A percentile compares a stretch with the other conserved stretches of the same genome.
These are phyloP conservation scores for Coreoperca whiteheadi DNA, from an alignment of 2,113 vertebrate species.

Conservation along the genomic window DNA sequence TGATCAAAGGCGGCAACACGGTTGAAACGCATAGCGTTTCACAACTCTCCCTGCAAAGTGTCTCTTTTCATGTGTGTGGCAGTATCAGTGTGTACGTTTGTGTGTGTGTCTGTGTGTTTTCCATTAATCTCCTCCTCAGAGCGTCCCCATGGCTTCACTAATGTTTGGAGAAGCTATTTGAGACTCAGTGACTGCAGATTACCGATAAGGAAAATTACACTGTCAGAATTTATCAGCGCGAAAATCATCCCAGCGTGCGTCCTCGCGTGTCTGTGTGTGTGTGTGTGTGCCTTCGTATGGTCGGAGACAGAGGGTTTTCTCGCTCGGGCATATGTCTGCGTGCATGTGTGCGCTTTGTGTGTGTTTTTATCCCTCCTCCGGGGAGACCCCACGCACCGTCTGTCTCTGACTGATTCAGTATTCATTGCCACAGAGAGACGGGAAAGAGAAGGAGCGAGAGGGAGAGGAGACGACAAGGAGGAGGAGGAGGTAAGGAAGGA, in stretches of 20 bases:
- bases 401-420: conserved; percentile 66
- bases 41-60: background rate
- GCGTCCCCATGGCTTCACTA: conserved; percentile 2
- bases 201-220: conserved; percentile 63
- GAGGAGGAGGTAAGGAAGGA: background rate
- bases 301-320: conserved; percentile 31
- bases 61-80: background rate
- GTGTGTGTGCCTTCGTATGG: conserved; percentile 11
- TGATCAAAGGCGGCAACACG: conserved; percentile 22
- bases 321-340: conserved; percentile 53
- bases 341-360: conserved; percentile 10
- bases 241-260: conserved; percentile 35
- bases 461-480: background rate
- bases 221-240: conserved; percentile 53
- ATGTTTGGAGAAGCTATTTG: conserved; percentile 49
- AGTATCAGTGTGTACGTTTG: background rate
- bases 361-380: conserved; percentile 53
- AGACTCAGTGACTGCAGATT: conserved; percentile 45
- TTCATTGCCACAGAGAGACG: conserved; percentile 52
- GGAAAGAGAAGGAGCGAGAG: background rate
- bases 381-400: conserved; percentile 73
- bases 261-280: conserved; percentile 7
- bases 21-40: background rate
- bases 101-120: conserved; percentile 15
- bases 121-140: conserved; percentile 27